Evolutionary conservation across 1,140 invertebrate species (phyloP).

Genomic region (Bradysia coprophila): DNA sequence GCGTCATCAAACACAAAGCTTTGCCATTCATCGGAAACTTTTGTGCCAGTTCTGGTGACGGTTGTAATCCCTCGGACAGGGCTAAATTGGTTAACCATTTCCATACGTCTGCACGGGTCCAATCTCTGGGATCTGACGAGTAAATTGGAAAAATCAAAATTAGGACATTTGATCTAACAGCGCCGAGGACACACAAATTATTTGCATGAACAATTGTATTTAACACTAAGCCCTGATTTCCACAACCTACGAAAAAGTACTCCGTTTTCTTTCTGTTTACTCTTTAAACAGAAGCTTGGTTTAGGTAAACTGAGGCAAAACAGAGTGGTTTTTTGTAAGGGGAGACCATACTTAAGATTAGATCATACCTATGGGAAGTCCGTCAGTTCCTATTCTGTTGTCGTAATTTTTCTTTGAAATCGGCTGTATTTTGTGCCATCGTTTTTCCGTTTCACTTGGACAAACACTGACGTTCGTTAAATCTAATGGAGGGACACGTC

Average conservation of each 20-base stretch:
- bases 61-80: conserved; percentile 31
- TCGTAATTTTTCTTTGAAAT: neutral
- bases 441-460: conserved; percentile 6
- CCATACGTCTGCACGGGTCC: conserved; percentile 44
- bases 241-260: too few species aligned
- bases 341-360: too few species aligned
- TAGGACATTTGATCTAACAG: too few species aligned
- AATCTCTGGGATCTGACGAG: conserved; percentile 43
- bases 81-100: conserved; percentile 40
- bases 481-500: conserved; percentile 20
- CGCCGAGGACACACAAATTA: too few species aligned
- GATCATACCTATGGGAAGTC: conserved; percentile 1
- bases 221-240: too few species aligned
- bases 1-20: conserved; percentile 52
- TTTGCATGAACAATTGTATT: too few species aligned
- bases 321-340: too few species aligned
- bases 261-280: too few species aligned
- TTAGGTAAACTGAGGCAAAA: too few species aligned
- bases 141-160: conserved; percentile 6
- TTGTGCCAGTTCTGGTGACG: conserved; percentile 27
- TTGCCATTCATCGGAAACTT: conserved; percentile 62
- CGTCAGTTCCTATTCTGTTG: neutral
- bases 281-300: too few species aligned
- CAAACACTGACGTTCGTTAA: conserved; percentile 16
- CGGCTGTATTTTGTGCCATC: neutral